Base-by-base conservation (phyloP, 2,888 invertebrate species). In the Lepetodrilus schrolli region DNA sequence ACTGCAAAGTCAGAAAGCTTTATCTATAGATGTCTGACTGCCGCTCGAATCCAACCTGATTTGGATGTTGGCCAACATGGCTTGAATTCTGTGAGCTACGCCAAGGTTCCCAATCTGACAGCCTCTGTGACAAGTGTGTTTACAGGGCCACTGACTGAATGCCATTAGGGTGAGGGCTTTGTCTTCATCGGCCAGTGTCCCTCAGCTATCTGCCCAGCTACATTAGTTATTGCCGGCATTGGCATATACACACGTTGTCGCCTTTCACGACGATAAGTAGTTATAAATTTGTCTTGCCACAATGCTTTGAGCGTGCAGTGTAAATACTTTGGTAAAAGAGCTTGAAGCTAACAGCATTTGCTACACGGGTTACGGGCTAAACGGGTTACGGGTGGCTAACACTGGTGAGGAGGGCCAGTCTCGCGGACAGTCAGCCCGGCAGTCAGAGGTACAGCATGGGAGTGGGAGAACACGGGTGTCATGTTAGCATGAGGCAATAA, bases 221-320 rank as follows among this genome's bases (percentile, higher is more conserved):
- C n/a, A n/a, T n/a, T 43, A 34, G 17, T 30, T 13, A 30, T 58
- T 17, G 26, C 26, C 58, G 34, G 43, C 58, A 26, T 17, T 58
- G 58, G 26, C 58, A 30, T 58, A 58, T 58, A 58, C 58, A 26
- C 17, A 34, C 58, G 58, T 58, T 34, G n/a, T 30, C 58, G 58
- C 58, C 58, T 58, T 58, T 58, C 58, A 58, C 58, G 34, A 58
- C 34, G 58, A 58, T 58, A 58, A 58, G 58, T 34, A 58, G 58
- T 30, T 30, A 58, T 58, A 58, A 58, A 58, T 58, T 58, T 58
- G 58, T 58, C 58, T 58, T n/a, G 58, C 58, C 58, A 58, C 58
- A 58, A 58, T 58, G 58, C 26, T 17, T n/a, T 58, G n/a, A 58
- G 58, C 34, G 30, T 17, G 34, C 30, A 58, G 34, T 58, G 58